A percentile compares a stretch with the other conserved stretches of the same genome.
Conservation (phyloP, 2,888 invertebrate species). For the Octodonta nipae region DNA sequence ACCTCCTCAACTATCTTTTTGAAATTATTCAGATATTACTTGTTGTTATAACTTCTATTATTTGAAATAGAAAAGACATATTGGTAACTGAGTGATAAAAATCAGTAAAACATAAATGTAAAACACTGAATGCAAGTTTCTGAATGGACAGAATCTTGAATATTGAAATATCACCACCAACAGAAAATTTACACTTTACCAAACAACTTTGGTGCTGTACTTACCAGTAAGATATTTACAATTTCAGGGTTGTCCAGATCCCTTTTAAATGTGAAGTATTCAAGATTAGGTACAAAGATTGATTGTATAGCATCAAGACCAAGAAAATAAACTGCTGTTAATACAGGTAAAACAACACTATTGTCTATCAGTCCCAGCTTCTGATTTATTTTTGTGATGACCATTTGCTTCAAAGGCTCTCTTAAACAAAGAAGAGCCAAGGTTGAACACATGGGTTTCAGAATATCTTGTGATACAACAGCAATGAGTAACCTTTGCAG, state of each 20-base stretch:
- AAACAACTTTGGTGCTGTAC: background rate
- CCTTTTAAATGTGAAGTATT: conserved; percentile 12
- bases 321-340: conserved; percentile 25
- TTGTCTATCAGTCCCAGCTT: conserved; percentile 19
- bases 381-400: conserved; percentile 26
- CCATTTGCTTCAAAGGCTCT: conserved; percentile 23
- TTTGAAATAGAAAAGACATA: too few relatives aligned
- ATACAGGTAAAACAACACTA: conserved; percentile 21
- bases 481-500: conserved; percentile 28
- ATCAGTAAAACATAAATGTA: too few relatives aligned
- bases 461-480: conserved; percentile 19
- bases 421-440: conserved; percentile 28
- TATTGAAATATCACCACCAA: too few relatives aligned
- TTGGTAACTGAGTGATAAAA: too few relatives aligned
- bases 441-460: conserved; percentile 28
- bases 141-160: too few relatives aligned
- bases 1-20: too few relatives aligned
- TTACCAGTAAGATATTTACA: background rate
- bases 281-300: conserved; percentile 25
- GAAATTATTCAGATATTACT: too few relatives aligned
- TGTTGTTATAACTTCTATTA: too few relatives aligned
- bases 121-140: too few relatives aligned
- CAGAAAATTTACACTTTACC: too few relatives aligned
- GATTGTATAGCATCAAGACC: conserved; percentile 25
- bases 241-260: conserved; percentile 16